These are phyloP conservation scores for Anoplophora glabripennis DNA, from an alignment of 1,140 invertebrate species.

Conservation along the genomic window DNA sequence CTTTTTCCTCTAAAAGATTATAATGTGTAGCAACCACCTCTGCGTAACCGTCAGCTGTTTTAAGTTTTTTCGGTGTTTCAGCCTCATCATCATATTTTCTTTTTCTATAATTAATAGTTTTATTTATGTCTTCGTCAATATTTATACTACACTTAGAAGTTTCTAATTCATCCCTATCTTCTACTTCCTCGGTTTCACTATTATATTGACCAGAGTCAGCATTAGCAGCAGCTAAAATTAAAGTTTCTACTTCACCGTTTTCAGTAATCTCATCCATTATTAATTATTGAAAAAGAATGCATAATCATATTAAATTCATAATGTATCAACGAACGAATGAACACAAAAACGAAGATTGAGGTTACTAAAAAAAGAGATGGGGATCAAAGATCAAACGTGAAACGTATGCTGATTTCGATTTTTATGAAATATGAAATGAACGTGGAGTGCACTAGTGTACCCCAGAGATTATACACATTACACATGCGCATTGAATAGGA, in stretches of 20 bases:
- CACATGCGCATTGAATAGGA: too few relatives aligned
- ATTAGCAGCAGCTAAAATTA: slow-evolving; percentile 44
- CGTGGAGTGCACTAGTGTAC: too few relatives aligned
- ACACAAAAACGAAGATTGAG: too few relatives aligned
- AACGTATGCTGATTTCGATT: too few relatives aligned
- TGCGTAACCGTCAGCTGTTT: slow-evolving; percentile 44
- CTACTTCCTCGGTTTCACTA: slow-evolving; percentile 13
- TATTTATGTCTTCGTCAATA: not conserved
- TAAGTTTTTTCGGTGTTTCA: not conserved
- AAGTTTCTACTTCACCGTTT: slow-evolving; percentile 44
- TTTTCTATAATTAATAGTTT: not conserved
- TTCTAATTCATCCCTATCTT: slow-evolving; percentile 7
- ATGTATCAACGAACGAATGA: too few relatives aligned
- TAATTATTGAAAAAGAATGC: not conserved
- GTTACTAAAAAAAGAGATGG: too few relatives aligned
- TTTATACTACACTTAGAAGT: not conserved
- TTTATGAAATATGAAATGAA: too few relatives aligned
- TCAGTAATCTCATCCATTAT: slow-evolving; percentile 19
- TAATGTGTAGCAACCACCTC: slow-evolving; percentile 80
- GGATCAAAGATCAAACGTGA: too few relatives aligned
- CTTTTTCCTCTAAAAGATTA: slow-evolving; percentile 79
- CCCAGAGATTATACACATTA: too few relatives aligned
- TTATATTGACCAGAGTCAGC: slow-evolving; percentile 39
- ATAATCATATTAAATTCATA: not conserved
- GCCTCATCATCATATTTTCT: slow-evolving; percentile 7